Base-by-base conservation (phyloP, 2,888 invertebrate genomes). In the Meghimatium bilineatum region DNA sequence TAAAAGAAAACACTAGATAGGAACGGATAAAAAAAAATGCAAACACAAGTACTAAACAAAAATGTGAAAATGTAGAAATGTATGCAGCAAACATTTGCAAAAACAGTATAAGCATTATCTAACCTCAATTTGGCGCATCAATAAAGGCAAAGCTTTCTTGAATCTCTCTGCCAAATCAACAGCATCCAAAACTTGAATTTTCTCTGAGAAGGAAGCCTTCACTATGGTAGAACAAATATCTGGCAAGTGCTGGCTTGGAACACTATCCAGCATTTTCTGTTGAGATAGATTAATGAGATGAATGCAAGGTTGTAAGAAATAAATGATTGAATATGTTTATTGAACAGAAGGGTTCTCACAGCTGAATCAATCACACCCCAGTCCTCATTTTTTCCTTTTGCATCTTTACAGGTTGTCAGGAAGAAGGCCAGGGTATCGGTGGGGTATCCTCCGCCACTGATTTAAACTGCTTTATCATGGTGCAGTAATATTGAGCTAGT, bases 221-320 rank as follows among this genome's bases (percentile, higher is more conserved):
- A 94, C 93, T 77, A 94, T 92, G 66, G 94, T 93, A 36, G 94
- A 93, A 88, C 93, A 93, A 29, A 94, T 90, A 88, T 94, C 94
- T 32, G 94, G 93, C 29, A 94, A 89, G 86, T 94, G 93, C 80
- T 94, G 93, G 76, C 92, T 93, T 23, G 94, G 94, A 23, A 94
- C 89, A 56, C 90, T 92, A 85, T 93, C 92, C 83, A 94, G 87
- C 90, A 94, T 93, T 87, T 91, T 92, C 94, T 94, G 86, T n/a
- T 63, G 29, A 63, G n/a, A 76, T 23, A 60, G 6, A 76, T 56
- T 63, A 32, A 66, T 66, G 10, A 56, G 17, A 44, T 44, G 44
- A 44, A 44, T 44, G 12, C n/a, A n/a, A n/a, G n/a, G n/a, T n/a
- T n/a, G 44, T 12, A 66, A 66, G 14, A 32, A 29, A 29, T 32